phyloP scores from a whole-genome alignment of 1,140 invertebrate species.

The Diplogasteroides magnus region DNA sequence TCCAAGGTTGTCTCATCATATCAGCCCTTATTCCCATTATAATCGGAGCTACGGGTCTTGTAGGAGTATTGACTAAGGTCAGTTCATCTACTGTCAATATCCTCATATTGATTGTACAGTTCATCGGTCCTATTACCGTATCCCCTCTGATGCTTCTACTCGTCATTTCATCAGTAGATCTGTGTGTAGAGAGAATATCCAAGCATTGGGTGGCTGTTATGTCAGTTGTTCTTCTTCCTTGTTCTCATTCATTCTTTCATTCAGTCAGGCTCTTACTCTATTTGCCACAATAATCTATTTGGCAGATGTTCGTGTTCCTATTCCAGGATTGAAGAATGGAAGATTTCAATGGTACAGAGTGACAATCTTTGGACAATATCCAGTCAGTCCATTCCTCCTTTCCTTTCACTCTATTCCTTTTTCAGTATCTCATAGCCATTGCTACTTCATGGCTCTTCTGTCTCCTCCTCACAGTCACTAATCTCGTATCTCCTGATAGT shows the following conservation, averaged over 20 bases:
- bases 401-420: neutral
- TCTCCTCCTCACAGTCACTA: conserved; percentile 42
- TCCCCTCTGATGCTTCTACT: conserved; percentile 48
- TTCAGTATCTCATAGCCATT: conserved; percentile 51
- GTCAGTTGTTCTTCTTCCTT: conserved; percentile 21
- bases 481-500: conserved; percentile 38
- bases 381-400: conserved; percentile 28
- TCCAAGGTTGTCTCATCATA: conserved; percentile 48
- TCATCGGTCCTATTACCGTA: conserved; percentile 30
- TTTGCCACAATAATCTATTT: conserved; percentile 50
- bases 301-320: conserved; percentile 40
- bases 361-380: conserved; percentile 52
- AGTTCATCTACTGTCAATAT: conserved; percentile 37
- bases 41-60: conserved; percentile 49
- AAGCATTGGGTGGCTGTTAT: conserved; percentile 51
- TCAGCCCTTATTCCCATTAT: conserved; percentile 49
- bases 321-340: conserved; percentile 42
- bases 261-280: conserved; percentile 42
- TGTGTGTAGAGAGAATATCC: conserved; percentile 39
- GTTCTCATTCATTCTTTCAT: conserved; percentile 1
- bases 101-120: too few relatives aligned
- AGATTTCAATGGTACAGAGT: conserved; percentile 36
- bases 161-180: conserved; percentile 43
- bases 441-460: conserved; percentile 47
- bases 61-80: conserved; percentile 55